Evolutionary conservation across 1,140 invertebrate species (phyloP), one percentile per base, ranked within the genome.

Genomic region (Amphibalanus amphitrite): DNA sequence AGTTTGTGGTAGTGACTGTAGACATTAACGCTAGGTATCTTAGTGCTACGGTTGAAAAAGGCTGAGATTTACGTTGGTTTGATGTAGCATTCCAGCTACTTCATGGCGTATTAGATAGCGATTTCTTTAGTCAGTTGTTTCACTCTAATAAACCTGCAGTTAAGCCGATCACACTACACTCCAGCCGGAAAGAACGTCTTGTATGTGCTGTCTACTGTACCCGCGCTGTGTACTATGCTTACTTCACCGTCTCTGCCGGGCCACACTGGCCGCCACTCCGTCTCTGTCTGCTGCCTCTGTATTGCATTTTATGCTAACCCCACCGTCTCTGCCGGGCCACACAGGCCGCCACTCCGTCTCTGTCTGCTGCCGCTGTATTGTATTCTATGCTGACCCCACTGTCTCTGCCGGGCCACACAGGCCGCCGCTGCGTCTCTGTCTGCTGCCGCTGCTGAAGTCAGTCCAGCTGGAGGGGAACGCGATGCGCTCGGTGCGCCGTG

Each of bases 381-480:
- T 23, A 17, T 17, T 6, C 6, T 17, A 17, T 17, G 6, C 6
- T 17, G 38, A 38, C 17, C 29, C 10, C 13, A 20, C 25, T 59
- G 65, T 26, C 69, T 25, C 29, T 28, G 25, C 47, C 33, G 68
- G 30, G 29, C 20, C 47, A 26, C 29, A 77, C 76, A 92, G 89
- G 71, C 81, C 95, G 74, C 92, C 93, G 30, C 85, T 82, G 76
- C 86, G 86, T 33, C 77, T 96, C 28, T 86, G 89, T 0, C 80
- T 88, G 15, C 81, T 95, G 74, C 86, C 88, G 0, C 89, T 93
- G 78, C 80, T 96, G 64, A 91, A 91, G 75, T 88, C 88, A 71
- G 83, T 96, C 65, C 85, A 87, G 72, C 82, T 95, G 67, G 89
- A 93, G 70, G 93, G 92, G 0, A 96, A 96, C 82, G 89, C 89